Percentiles rank a stretch among this genome's conserved stretches.
These are phyloP conservation scores for Crotalus horridus DNA, from an alignment of 2,113 vertebrate species.

Conservation along the genomic window DNA sequence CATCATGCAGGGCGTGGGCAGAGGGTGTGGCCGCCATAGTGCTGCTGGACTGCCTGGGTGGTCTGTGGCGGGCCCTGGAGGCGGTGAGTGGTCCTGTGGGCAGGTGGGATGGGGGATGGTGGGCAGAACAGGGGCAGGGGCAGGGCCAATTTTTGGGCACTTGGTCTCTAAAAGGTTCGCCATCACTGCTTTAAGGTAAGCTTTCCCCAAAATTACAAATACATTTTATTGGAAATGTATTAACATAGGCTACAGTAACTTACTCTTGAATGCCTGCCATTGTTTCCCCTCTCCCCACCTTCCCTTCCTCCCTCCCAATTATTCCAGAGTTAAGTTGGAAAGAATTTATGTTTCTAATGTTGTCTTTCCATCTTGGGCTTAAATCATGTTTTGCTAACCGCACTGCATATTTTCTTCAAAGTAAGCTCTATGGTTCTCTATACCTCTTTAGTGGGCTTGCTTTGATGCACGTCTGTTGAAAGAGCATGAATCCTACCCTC, in stretches of 20 bases:
- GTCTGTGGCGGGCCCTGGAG: no score
- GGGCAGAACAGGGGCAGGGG: no score
- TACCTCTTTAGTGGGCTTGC: background rate
- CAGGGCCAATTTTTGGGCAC: no score
- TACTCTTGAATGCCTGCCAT: background rate
- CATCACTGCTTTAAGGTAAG: background rate
- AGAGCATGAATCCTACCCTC: background rate
- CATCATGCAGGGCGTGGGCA: no score
- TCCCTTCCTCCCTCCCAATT: background rate
- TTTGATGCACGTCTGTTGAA: background rate
- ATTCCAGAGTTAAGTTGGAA: background rate
- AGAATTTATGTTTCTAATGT: background rate
- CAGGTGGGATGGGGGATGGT: no score
- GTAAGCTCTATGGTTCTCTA: background rate
- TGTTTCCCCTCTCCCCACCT: background rate
- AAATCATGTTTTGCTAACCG: background rate
- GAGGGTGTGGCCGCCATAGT: no score
- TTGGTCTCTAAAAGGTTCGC: no score
- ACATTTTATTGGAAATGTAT: background rate
- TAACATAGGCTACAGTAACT: background rate
- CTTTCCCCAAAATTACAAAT: background rate
- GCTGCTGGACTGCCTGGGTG: no score
- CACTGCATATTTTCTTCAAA: background rate
- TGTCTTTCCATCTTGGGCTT: background rate
- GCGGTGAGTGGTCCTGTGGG: no score